Evolutionary conservation across 1,140 invertebrate species (phyloP).

Genomic region (Calycopis cecrops): DNA sequence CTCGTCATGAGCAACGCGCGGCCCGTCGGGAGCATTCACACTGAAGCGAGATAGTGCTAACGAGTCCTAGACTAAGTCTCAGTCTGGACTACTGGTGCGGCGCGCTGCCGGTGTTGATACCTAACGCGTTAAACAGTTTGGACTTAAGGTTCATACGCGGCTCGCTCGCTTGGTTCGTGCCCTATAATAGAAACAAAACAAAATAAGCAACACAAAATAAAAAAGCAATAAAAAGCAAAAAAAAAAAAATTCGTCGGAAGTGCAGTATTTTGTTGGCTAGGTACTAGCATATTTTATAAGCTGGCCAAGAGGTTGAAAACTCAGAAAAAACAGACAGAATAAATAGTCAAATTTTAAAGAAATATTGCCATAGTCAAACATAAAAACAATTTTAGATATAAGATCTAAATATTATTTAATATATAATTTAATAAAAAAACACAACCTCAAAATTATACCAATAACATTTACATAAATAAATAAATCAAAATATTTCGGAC

Average conservation of each 20-base stretch:
- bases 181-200: constrained; percentile 58
- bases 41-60: constrained; percentile 54
- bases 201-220: constrained; percentile 47
- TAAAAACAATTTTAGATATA: too few relatives aligned
- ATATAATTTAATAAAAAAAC: background rate
- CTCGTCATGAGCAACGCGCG: constrained; percentile 20
- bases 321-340: too few relatives aligned
- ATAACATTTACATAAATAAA: too few relatives aligned
- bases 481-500: too few relatives aligned
- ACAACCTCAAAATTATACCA: constrained; percentile 3
- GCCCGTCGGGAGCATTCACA: constrained; percentile 33
- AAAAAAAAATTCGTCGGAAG: constrained; percentile 18
- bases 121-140: constrained; percentile 75
- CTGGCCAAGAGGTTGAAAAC: too few relatives aligned
- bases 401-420: too few relatives aligned
- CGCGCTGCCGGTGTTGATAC: constrained; percentile 67
- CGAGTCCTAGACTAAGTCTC: constrained; percentile 40
- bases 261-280: too few relatives aligned
- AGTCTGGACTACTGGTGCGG: constrained; percentile 61
- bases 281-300: constrained; percentile 2
- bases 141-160: constrained; percentile 73
- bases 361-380: too few relatives aligned
- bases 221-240: constrained; percentile 44
- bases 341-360: too few relatives aligned
- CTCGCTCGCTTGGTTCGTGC: constrained; percentile 67